Evolutionary conservation across 37 sponge, comb jelly and placozoan genomes (phyloP), one percentile per base, ranked within the genome.

Genomic region (Halisarca cf. caerulea): DNA sequence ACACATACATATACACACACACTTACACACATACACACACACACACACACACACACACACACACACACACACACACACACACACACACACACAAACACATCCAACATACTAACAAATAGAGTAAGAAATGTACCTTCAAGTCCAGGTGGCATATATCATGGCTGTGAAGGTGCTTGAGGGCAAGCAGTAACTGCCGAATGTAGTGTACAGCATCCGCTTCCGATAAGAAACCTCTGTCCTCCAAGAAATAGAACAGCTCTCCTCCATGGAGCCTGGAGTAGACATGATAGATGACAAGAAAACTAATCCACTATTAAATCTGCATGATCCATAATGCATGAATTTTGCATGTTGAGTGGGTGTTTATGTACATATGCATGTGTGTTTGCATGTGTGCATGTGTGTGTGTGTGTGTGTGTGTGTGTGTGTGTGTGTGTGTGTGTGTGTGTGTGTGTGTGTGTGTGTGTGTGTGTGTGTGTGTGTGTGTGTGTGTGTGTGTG

Each of bases 171-270:
- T 86, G 86, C 18, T 79, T 59, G 1, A 93, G 71, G 8, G 86
- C 96, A 15, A 58, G 58, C 0, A 91, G 79, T 4, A 96, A 88
- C 82, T 96, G 94, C 45, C 85, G 88, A 40, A 92, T 66, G 72
- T 89, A 96, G 53, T 47, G 15, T 9, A 64, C 59, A 0, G 94
- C 94, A 42, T 96, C 94, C 9, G 30, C 73, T 58, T 96, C 96
- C 0, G 60, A 54, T 0, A 96, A 64, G 36, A 55, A 90, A 21
- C 91, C 96, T 74, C 88, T 93, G 33, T 87, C 66, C 17, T 80
- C 86, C 21, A 93, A 66, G 51, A 88, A 90, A 59, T 93, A 94
- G 60, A 96, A 96, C 74, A 96, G 74, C 25, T 96, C 96, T 20
- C 96, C 94, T 68, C 96, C 96, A 35, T 83, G 59, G n/a, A 92